Conservation (phyloP, 2,797 vertebrate genomes). For the Diplodus puntazzo region DNA sequence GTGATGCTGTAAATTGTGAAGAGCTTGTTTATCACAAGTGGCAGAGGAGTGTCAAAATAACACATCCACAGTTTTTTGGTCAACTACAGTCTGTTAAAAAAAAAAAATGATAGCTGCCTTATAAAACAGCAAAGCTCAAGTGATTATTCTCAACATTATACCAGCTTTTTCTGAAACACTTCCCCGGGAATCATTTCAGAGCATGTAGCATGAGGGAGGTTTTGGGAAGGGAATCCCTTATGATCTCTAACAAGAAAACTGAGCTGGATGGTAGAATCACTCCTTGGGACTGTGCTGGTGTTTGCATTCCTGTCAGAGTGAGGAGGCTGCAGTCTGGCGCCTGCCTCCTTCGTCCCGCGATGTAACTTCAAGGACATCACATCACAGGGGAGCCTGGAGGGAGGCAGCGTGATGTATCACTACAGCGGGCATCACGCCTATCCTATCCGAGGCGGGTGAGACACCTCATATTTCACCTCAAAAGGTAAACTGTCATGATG, state of each 20-base stretch:
- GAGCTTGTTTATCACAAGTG: constrained; percentile 22
- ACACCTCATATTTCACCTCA: constrained; percentile 14
- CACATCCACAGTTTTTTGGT: neutral
- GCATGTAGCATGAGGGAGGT: neutral
- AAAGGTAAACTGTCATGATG: constrained; percentile 14
- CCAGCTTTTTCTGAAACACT: neutral
- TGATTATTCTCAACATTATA: neutral
- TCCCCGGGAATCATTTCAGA: constrained; percentile 8
- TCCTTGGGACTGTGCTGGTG: constrained; percentile 54
- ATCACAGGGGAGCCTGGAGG: constrained; percentile 60
- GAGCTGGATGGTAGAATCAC: constrained; percentile 5
- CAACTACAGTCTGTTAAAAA: constrained; percentile 1
- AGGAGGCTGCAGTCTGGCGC: constrained; percentile 70
- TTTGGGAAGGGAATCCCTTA: constrained; percentile 28
- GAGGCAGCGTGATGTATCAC: constrained; percentile 61
- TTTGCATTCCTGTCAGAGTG: constrained; percentile 71
- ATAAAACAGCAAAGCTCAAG: neutral
- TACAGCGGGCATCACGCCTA: constrained; percentile 45
- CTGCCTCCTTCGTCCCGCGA: constrained; percentile 58
- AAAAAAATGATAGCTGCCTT: neutral
- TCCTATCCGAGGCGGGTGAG: constrained; percentile 36
- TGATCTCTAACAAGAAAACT: constrained; percentile 16
- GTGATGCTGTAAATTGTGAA: constrained; percentile 18
- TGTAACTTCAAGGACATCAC: constrained; percentile 75
- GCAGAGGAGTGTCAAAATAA: constrained; percentile 23